Conservation (phyloP, 2,888 invertebrate species). For the Netelia fuscicornis region DNA sequence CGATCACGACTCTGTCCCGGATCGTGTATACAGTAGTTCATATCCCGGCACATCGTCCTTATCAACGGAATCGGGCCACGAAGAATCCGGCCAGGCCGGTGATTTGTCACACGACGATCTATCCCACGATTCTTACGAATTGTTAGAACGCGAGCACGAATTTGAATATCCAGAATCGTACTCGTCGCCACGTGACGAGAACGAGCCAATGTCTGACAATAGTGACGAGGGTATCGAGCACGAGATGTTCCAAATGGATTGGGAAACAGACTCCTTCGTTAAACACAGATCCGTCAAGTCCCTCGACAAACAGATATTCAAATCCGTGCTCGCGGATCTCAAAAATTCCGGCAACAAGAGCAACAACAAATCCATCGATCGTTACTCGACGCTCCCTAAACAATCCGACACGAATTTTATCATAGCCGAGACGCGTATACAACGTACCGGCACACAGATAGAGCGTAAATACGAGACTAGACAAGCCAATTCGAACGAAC, state of each 20-base stretch:
- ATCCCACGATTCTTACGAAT: slow-evolving; percentile 95
- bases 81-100: slow-evolving; percentile 88
- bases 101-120: slow-evolving; percentile 93
- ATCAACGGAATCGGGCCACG: slow-evolving; percentile 87
- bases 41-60: slow-evolving; percentile 92
- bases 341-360: slow-evolving; percentile 72
- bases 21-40: slow-evolving; percentile 93
- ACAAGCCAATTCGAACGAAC: slow-evolving; percentile 77
- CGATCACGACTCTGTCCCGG: slow-evolving; percentile 89
- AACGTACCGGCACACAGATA: slow-evolving; percentile 80
- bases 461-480: slow-evolving; percentile 80
- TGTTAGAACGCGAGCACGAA: slow-evolving; percentile 89
- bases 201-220: slow-evolving; percentile 79
- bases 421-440: slow-evolving; percentile 81
- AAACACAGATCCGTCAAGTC: slow-evolving; percentile 80
- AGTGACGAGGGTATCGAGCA: slow-evolving; percentile 87
- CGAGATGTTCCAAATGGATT: slow-evolving; percentile 91
- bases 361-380: slow-evolving; percentile 78
- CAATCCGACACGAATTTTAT: slow-evolving; percentile 72
- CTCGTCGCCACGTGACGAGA: slow-evolving; percentile 81
- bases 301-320: slow-evolving; percentile 79
- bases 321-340: slow-evolving; percentile 79
- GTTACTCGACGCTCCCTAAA: slow-evolving; percentile 76
- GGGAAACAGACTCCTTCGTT: slow-evolving; percentile 83
- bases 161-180: slow-evolving; percentile 83